Evolutionary conservation across 2,113 vertebrate species (phyloP), one percentile per base, ranked within the genome.

Genomic region (Cyanistes caeruleus): DNA sequence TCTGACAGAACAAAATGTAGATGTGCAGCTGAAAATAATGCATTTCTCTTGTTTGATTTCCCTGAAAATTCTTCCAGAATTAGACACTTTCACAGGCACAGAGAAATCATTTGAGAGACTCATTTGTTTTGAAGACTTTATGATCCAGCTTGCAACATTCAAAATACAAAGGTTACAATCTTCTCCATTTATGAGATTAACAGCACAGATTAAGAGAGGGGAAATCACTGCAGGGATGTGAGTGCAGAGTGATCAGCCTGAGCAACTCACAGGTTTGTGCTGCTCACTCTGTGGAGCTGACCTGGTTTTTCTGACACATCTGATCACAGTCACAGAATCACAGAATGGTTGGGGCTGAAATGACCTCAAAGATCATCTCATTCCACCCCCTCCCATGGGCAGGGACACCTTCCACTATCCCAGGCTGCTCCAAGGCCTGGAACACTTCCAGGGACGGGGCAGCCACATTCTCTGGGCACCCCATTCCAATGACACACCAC

Each of bases 1-100:
- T 84, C 58, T 67, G 51, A 31, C 15, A 35, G 18, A 63, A 55
- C 7, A 65, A 51, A 84, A 27, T 1, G 0, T 24, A 31, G 20
- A 22, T 0, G 0, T n/a, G 33, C 6, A 55, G 46, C 30, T 51
- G 8, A 46, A 85, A 75, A 59, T 7, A 12, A 59, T 1, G 1
- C 2, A 2, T 68, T 75, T 15, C 14, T 25, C 10, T 14, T 46
- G 18, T 10, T 56, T 27, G 13, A 35, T 49, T 82, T 84, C 77
- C 59, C 35, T 74, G 53, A 3, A 82, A 35, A 51, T 89, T 85
- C 15, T 63, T 73, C 18, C 30, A 28, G 31, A 79, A 73, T 65
- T 35, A 46, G 46, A 46, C 7, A 27, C 6, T 28, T 76, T 53
- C 31, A 53, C n/a, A 55, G 59, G 44, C 10, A 76, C 17, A 73